Conservation (phyloP, 2,797 vertebrate species). For the Scomberomorus guttatus region DNA sequence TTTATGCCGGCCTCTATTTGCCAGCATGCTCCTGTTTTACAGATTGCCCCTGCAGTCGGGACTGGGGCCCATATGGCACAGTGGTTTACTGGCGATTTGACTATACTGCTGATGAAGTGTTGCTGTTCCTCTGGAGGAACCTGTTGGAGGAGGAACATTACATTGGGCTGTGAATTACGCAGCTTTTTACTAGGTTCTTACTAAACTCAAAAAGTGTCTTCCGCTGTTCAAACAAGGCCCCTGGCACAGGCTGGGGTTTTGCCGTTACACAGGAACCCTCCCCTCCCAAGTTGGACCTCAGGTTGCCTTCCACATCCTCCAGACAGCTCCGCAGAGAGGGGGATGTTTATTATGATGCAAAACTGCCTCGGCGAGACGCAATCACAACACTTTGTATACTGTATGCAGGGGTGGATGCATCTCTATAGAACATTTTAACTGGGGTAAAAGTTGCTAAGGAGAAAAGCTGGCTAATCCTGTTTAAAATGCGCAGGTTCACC, state of each 20-base stretch:
- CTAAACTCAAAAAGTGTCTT: conserved; percentile 79
- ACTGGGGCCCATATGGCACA: conserved; percentile 95
- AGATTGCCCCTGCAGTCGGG: conserved; percentile 95
- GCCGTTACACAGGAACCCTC: conserved; percentile 78
- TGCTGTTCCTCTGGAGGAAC: conserved; percentile 88
- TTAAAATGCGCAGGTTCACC: conserved; percentile 39
- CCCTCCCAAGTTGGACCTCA: conserved; percentile 76
- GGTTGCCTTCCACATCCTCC: conserved; percentile 82
- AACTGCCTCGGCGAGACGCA: conserved; percentile 73
- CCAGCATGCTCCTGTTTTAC: conserved; percentile 94
- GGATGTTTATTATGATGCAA: conserved; percentile 86
- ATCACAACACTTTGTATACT: conserved; percentile 76
- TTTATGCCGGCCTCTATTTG: conserved; percentile 92
- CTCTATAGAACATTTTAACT: conserved; percentile 55
- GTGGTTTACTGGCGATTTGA: conserved; percentile 91
- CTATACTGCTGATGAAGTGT: conserved; percentile 89
- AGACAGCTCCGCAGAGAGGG: conserved; percentile 74
- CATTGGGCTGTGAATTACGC: conserved; percentile 63
- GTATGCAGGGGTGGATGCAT: conserved; percentile 55
- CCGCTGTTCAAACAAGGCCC: conserved; percentile 77
- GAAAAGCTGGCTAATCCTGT: conserved; percentile 62
- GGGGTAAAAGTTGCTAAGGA: conserved; percentile 53
- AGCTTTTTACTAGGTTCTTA: conserved; percentile 65
- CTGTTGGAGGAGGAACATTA: conserved; percentile 89
- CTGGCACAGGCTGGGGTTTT: conserved; percentile 70